Base-by-base conservation (phyloP, 2,888 invertebrate species). In the Isotomurus palustris region DNA sequence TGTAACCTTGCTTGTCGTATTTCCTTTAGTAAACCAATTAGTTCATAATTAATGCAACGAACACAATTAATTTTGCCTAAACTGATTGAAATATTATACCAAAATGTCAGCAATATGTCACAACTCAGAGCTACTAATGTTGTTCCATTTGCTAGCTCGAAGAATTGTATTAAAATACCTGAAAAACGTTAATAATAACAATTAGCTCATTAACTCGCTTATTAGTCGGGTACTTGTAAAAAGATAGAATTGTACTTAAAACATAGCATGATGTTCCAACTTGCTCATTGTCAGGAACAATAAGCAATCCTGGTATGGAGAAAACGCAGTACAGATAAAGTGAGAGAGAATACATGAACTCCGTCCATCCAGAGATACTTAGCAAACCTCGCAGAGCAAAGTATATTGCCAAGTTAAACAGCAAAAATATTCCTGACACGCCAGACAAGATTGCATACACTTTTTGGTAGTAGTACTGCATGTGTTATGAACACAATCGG, bases 311-410 rank as follows among this genome's bases (percentile, higher is more conserved):
- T 25, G 53, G 47, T 14, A 62, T 56, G 4, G 59, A 56, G 10
- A 62, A 38, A n/a, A 28, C 53, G 8, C 43, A 58, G 58, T 50
- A 62, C 10, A 47, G 21, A 17, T 32, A 58, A 17, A 59, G 35
- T 6, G 62, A 38, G 17, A 62, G n/a, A 38, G 59, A 62, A 35
- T 62, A 62, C 6, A 50, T 40, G 22, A 62, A 62, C 27, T 62
- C 62, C 14, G 58, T 44, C 62, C 62, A 62, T 19, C 62, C 62
- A 48, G 58, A 58, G 35, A 59, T 56, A 28, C 57, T 62, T 19
- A 62, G 43, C 21, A 38, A 56, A 29, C 56, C 54, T 35, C 62
- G 58, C 54, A 62, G 55, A 3, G 51, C 41, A 22, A 62, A 36
- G 35, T 62, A 62, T 44, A 62, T 58, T 50, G 59, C 54, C 32